Evolutionary conservation across 2,797 vertebrate species (phyloP).

Genomic region (Acestrorhynchus altus): DNA sequence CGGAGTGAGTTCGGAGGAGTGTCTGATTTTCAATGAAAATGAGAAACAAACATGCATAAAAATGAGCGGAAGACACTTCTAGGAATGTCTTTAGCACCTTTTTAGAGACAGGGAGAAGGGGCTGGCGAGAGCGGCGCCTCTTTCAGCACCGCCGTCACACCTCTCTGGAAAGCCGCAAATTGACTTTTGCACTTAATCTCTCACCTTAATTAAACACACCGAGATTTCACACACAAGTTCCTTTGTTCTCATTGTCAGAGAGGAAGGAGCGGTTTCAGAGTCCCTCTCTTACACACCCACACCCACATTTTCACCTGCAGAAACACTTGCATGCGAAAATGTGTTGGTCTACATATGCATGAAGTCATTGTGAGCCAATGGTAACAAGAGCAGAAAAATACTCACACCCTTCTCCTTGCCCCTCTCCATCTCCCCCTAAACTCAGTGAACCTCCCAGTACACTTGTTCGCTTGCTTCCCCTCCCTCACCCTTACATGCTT

Average conservation of each 20-base stretch:
- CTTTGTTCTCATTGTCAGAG: constrained; percentile 62
- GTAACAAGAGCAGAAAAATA: neutral
- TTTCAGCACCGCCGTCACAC: constrained; percentile 61
- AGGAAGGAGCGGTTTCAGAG: constrained; percentile 37
- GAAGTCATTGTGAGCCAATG: neutral
- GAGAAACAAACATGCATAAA: neutral
- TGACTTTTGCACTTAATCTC: constrained; percentile 81
- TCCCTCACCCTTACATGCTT: neutral
- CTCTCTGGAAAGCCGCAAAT: constrained; percentile 74
- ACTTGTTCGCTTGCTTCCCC: neutral
- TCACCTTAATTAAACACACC: constrained; percentile 75
- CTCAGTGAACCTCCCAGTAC: neutral
- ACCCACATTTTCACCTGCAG: neutral
- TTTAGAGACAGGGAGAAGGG: constrained; percentile 45
- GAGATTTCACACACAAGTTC: constrained; percentile 53
- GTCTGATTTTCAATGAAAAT: neutral
- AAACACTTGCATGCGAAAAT: neutral
- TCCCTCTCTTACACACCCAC: neutral
- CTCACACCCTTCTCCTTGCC: neutral
- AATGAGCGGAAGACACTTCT: constrained; percentile 21
- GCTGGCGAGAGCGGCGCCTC: constrained; percentile 50
- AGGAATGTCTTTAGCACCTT: constrained; percentile 60
- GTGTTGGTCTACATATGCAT: constrained; percentile 20
- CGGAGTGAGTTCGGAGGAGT: neutral
- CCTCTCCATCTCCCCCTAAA: too few relatives aligned